Evolutionary conservation across 2,113 vertebrate genomes (phyloP), one percentile per base, ranked within the genome.

Genomic region (Ceyx melanurus): DNA sequence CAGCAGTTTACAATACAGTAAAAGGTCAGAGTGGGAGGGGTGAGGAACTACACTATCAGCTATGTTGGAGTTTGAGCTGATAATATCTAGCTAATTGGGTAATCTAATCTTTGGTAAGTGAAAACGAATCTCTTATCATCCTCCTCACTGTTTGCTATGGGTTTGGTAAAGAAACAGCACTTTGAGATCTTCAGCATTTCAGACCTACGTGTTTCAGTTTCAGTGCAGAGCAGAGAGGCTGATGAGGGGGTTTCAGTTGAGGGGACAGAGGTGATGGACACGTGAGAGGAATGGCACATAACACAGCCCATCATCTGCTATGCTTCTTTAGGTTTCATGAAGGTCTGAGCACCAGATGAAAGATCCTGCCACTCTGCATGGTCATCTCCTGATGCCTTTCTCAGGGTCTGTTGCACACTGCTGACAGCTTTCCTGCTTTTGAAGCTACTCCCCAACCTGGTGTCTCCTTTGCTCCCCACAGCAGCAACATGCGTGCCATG

Each of bases 21-120:
- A 92, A 92, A 96, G 79, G 87, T 92, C 92, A 94, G 35, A 64
- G 91, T n/a, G 53, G 89, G 82, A 93, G 64, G 68, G 18, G 16
- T 68, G 65, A 83, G 53, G 53, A 86, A 93, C 72, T 45, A 75
- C 2, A 82, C 14, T n/a, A 78, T 33, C 56, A 93, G 15, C 31
- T 92, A 53, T 15, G 29, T 3, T 64, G 37, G 37, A 64, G 86
- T 93, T 88, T 88, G 68, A 90, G 93, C 65, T 86, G 57, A 80
- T 88, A 89, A 86, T 60, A 40, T 85, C 54, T 84, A 70, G 14
- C 65, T 79, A 91, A 56, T 10, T 25, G 15, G 26, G 65, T 57
- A 72, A 86, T 64, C 71, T 66, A 10, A 79, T 77, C 78, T 91
- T 77, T 57, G 35, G 9, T 71, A 81, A 70, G n/a, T 64, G 48